phyloP scores from a whole-genome alignment of 2,888 invertebrate genomes.

The Nomada goodeniana region DNA sequence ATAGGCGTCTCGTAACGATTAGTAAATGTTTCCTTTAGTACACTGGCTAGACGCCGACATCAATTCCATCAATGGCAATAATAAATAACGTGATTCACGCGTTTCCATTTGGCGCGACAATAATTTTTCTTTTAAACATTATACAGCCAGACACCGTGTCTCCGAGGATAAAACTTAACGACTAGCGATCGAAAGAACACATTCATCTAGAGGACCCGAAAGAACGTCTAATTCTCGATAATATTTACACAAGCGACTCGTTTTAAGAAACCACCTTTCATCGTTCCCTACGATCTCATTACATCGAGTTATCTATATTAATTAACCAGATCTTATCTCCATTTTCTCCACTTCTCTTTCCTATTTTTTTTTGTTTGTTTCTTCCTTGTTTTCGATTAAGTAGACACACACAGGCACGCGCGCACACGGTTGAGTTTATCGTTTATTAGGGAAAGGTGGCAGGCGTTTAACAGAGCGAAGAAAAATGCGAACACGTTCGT shows the following conservation, averaged over 20 bases:
- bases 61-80: slow-evolving; percentile 83
- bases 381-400: not conserved
- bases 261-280: slow-evolving; percentile 27
- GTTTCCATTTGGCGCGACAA: not conserved
- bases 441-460: slow-evolving; percentile 37
- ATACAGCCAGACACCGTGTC: slow-evolving; percentile 49
- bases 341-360: not conserved
- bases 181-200: slow-evolving; percentile 67
- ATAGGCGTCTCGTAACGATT: slow-evolving; percentile 54
- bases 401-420: slow-evolving; percentile 3
- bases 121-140: slow-evolving; percentile 43
- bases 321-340: slow-evolving; percentile 43
- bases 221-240: slow-evolving; percentile 48
- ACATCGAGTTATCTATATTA: slow-evolving; percentile 56
- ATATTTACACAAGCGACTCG: slow-evolving; percentile 52
- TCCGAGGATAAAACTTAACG: slow-evolving; percentile 64
- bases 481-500: slow-evolving; percentile 22
- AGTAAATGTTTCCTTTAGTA: slow-evolving; percentile 66
- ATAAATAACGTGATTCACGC: slow-evolving; percentile 69
- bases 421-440: slow-evolving; percentile 19
- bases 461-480: slow-evolving; percentile 52
- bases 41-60: slow-evolving; percentile 75
- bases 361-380: too few relatives aligned
- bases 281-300: slow-evolving; percentile 33
- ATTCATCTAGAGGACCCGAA: slow-evolving; percentile 63